phyloP scores from a whole-genome alignment of 1,140 invertebrate species.

The Drosophila persimilis region DNA sequence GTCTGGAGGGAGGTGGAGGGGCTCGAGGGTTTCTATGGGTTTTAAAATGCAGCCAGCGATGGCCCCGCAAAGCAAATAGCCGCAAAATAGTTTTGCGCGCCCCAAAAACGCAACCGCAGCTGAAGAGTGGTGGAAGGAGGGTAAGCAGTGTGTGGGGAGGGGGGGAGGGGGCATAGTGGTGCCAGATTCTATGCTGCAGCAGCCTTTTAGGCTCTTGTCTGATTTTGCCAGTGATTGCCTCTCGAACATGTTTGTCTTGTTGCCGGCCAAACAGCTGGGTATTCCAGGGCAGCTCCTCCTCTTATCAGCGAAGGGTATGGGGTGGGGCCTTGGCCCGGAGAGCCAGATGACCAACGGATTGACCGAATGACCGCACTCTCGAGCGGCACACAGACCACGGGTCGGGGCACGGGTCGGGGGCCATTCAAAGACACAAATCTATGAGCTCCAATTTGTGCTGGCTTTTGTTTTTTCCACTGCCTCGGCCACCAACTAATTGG shows the following conservation, averaged over 20 bases:
- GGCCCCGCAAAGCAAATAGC: slow-evolving; percentile 70
- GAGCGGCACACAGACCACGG: not conserved
- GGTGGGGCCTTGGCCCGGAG: slow-evolving; percentile 44
- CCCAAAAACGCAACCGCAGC: slow-evolving; percentile 46
- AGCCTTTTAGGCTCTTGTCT: slow-evolving; percentile 47
- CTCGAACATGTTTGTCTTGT: slow-evolving; percentile 60
- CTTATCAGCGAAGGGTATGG: too few relatives aligned
- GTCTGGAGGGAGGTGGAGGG: not conserved
- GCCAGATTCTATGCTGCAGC: slow-evolving; percentile 25
- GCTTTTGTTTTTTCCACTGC: slow-evolving; percentile 40
- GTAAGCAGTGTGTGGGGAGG: not conserved
- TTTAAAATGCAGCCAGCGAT: slow-evolving; percentile 54
- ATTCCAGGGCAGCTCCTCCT: too few relatives aligned
- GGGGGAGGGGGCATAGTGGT: not conserved
- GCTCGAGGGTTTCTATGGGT: slow-evolving; percentile 19
- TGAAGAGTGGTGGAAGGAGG: not conserved
- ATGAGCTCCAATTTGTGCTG: slow-evolving; percentile 57
- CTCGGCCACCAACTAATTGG: slow-evolving; percentile 60
- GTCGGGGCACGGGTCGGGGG: slow-evolving; percentile 14
- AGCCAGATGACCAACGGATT: slow-evolving; percentile 10
- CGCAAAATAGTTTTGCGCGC: slow-evolving; percentile 72
- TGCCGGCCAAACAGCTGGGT: not conserved
- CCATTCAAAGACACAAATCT: slow-evolving; percentile 71
- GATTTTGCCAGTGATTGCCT: slow-evolving; percentile 32
- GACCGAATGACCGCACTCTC: slow-evolving; percentile 47